phyloP scores from a whole-genome alignment of 1,140 invertebrate species.

The Ylistrum balloti region DNA sequence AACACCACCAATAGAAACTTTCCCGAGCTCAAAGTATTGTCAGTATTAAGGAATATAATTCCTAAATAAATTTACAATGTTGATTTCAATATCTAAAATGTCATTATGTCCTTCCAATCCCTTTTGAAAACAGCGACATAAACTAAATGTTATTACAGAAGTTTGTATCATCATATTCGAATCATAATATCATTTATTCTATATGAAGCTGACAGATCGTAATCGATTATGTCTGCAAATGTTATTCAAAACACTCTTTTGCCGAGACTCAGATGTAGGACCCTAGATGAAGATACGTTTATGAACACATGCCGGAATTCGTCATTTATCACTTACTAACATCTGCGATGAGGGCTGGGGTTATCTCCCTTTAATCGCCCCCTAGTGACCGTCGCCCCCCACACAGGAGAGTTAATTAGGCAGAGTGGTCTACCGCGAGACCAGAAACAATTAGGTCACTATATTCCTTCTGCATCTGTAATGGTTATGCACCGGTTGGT shows the following conservation, averaged over 20 bases:
- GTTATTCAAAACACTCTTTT: background rate
- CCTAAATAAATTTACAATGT: background rate
- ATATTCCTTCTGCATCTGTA: background rate
- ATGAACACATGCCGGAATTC: constrained; percentile 31
- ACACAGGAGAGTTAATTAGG: background rate
- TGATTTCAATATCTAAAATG: no score
- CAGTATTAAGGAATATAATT: background rate
- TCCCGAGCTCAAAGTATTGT: background rate
- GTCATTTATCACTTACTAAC: constrained; percentile 8
- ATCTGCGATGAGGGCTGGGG: background rate
- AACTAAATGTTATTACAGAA: no score
- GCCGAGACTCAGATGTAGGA: background rate
- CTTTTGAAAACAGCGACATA: no score
- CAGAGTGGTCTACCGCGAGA: background rate
- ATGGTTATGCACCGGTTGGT: constrained; percentile 11
- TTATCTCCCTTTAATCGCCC: background rate
- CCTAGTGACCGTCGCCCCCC: constrained; percentile 29
- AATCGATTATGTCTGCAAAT: background rate
- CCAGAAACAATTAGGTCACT: background rate
- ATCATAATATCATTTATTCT: background rate
- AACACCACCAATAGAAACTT: background rate
- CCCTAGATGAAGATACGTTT: background rate
- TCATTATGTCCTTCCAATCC: no score
- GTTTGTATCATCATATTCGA: background rate
- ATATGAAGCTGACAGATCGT: background rate